Evolutionary conservation across 2,888 invertebrate genomes (phyloP).

Genomic region (Hypomecis atomaria): DNA sequence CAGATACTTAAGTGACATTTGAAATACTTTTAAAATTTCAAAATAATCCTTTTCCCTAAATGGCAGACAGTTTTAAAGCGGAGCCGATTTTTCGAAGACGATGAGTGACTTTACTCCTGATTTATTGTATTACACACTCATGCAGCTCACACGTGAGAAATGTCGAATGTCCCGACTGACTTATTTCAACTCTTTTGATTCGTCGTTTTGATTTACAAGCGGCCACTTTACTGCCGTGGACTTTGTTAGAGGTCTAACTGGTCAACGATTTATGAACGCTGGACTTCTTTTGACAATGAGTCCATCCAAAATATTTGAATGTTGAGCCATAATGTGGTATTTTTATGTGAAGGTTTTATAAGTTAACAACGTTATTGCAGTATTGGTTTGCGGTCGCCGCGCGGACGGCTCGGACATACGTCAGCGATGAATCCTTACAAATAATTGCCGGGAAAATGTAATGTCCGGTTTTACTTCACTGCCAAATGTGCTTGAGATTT

Average conservation of each 20-base stretch:
- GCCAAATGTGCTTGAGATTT: too few relatives aligned
- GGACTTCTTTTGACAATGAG: slow-evolving; percentile 68
- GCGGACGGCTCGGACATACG: slow-evolving; percentile 25
- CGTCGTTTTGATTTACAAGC: slow-evolving; percentile 81
- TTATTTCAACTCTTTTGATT: slow-evolving; percentile 74
- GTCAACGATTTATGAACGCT: slow-evolving; percentile 75
- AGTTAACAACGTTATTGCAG: slow-evolving; percentile 59
- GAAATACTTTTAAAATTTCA: too few relatives aligned
- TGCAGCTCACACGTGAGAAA: slow-evolving; percentile 60
- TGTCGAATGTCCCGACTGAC: slow-evolving; percentile 62
- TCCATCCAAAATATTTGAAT: slow-evolving; percentile 76
- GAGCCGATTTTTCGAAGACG: neutral
- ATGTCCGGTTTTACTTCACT: neutral
- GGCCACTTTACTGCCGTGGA: slow-evolving; percentile 78
- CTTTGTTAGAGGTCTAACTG: slow-evolving; percentile 80
- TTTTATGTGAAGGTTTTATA: slow-evolving; percentile 51
- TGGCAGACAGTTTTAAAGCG: too few relatives aligned
- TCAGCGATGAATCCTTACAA: slow-evolving; percentile 35
- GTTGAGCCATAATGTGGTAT: slow-evolving; percentile 68
- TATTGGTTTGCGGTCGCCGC: slow-evolving; percentile 53
- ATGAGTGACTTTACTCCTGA: too few relatives aligned
- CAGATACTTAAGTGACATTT: too few relatives aligned
- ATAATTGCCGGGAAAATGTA: slow-evolving; percentile 10
- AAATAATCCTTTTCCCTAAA: too few relatives aligned
- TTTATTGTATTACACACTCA: too few relatives aligned